Evolutionary conservation across 1,140 invertebrate genomes (phyloP).

Genomic region (Galleria mellonella): DNA sequence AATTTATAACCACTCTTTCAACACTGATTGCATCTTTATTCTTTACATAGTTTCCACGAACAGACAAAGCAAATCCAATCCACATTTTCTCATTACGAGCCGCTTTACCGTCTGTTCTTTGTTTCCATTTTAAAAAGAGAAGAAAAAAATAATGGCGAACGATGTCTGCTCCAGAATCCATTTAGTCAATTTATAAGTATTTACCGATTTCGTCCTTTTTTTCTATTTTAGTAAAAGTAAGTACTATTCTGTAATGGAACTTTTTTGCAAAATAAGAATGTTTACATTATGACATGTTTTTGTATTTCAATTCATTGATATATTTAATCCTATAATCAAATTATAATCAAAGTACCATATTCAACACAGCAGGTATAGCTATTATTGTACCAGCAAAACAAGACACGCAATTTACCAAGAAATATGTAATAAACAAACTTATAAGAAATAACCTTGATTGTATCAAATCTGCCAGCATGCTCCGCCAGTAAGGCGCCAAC

Average conservation of each 20-base stretch:
- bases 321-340: not conserved
- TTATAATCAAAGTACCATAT: no score
- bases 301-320: no score
- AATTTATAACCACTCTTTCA: not conserved
- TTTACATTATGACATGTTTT: no score
- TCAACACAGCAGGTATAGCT: no score
- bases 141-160: conserved; percentile 6
- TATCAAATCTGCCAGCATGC: not conserved
- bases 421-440: not conserved
- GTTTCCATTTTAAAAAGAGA: conserved; percentile 13
- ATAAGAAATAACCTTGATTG: conserved; percentile 2
- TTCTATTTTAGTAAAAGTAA: no score
- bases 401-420: conserved; percentile 10
- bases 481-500: conserved; percentile 12
- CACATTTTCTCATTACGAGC: conserved; percentile 46
- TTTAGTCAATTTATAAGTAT: no score
- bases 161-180: no score
- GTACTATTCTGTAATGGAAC: no score
- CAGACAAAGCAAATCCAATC: conserved; percentile 47
- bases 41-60: conserved; percentile 20
- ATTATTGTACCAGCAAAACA: no score
- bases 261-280: no score
- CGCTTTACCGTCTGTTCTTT: conserved; percentile 34
- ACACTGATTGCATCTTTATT: conserved; percentile 8
- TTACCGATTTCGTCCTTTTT: no score